Base-by-base conservation (phyloP, 2,797 vertebrate genomes). In the Megaceryle alcyon region DNA sequence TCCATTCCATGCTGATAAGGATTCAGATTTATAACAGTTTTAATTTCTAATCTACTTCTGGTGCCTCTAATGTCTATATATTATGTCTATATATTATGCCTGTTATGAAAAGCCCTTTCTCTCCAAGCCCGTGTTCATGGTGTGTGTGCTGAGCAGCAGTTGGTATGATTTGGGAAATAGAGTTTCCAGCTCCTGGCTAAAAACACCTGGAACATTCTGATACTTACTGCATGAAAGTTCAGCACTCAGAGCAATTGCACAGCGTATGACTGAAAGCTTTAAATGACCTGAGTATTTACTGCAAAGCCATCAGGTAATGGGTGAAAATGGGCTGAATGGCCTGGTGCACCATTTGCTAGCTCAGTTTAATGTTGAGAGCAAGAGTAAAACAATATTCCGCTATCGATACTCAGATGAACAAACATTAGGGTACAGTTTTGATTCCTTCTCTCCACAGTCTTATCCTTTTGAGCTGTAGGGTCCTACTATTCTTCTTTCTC, bases 11-110 rank as follows among this genome's bases (percentile, higher is more conserved):
- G 29, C 31, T 92, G 89, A 57, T 86, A 86, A 73, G 48, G 54
- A 43, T 87, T 89, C 79, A 92, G 77, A 96, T 93, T 95, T 96
- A 90, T 86, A 83, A 49, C 14, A 37, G n/a, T 90, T 92, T 94
- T 84, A 95, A 96, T 95, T 95, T 92, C 88, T 90, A 65, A 88
- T 79, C 59, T 88, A 6, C n/a, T 82, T 25, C 37, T 66, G 31
- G 23, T 70, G 41, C 28, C 7, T 89, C 44, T 70, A 87, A 7
- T 46, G 14, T 57, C 71, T 76, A 23, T 68, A 60, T 86, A 86
- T 94, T 83, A 75, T 53, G 44, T 68, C 44, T 16, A 21, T 90
- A 28, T 81, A 92, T 89, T 85, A 60, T 73, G 25, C 48, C 49
- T 82, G 3, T 82, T 87, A 48, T 49, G 61, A 82, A 78, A 88